Conservation (phyloP, 2,888 invertebrate genomes). For the Eurytoma californica region DNA sequence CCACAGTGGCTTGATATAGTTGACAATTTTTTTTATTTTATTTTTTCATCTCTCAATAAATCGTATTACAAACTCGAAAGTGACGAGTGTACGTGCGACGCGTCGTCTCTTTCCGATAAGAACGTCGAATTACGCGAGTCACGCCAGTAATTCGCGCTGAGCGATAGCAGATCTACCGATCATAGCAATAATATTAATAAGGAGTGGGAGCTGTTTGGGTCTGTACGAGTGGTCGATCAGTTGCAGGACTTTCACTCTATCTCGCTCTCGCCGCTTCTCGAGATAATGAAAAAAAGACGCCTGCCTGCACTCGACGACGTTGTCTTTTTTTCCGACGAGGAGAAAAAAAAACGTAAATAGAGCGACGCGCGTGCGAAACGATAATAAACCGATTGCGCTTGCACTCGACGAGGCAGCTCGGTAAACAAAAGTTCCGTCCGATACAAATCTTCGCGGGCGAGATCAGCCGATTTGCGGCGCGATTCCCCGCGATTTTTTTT, state of each 20-base stretch:
- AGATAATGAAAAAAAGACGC: conserved; percentile 8
- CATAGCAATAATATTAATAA: conserved; percentile 23
- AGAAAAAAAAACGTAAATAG: conserved; percentile 21
- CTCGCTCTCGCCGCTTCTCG: not conserved
- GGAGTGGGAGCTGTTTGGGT: conserved; percentile 46
- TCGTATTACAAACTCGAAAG: conserved; percentile 31
- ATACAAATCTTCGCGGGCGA: conserved; percentile 30
- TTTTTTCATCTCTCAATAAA: not conserved
- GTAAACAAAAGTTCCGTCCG: conserved; percentile 42
- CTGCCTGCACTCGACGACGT: conserved; percentile 26
- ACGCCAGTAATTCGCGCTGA: conserved; percentile 34
- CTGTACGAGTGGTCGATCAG: conserved; percentile 46
- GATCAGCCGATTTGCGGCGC: not conserved
- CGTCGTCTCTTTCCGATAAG: not conserved
- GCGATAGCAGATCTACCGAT: conserved; percentile 46
- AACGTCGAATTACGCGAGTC: conserved; percentile 9
- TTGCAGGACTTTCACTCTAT: conserved; percentile 43
- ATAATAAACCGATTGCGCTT: conserved; percentile 44
- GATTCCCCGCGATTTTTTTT: conserved; percentile 17
- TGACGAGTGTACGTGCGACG: conserved; percentile 1
- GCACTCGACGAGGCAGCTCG: conserved; percentile 34
- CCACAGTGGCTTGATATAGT: conserved; percentile 45
- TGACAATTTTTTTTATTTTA: not conserved
- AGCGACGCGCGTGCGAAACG: conserved; percentile 33
- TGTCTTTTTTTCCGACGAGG: not conserved